Evolutionary conservation across 2,888 invertebrate genomes (phyloP).

Genomic region (Sesia bembeciformis): DNA sequence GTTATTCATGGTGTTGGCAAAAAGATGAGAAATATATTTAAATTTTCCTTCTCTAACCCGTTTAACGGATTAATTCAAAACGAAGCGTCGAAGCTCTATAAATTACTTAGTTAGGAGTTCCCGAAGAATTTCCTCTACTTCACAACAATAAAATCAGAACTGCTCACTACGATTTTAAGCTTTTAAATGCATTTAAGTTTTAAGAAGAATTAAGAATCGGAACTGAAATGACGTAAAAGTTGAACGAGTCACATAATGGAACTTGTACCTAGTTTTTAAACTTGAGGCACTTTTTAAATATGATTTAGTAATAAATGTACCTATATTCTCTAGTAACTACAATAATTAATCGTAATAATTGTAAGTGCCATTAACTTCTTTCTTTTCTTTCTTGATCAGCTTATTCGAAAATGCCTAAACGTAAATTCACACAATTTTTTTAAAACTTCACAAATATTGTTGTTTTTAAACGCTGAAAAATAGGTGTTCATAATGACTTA

Average conservation of each 20-base stretch:
- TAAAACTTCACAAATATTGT: no score
- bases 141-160: constrained; percentile 37
- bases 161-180: constrained; percentile 49
- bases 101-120: constrained; percentile 23
- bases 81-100: constrained; percentile 10
- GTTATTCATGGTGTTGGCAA: neutral
- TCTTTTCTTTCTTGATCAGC: no score
- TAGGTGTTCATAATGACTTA: no score
- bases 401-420: no score
- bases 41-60: neutral
- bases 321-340: no score
- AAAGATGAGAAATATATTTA: neutral
- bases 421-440: no score
- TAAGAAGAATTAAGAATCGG: constrained; percentile 50
- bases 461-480: no score
- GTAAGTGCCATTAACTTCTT: no score
- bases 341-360: no score
- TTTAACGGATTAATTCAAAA: neutral
- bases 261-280: neutral
- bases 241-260: constrained; percentile 23
- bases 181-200: constrained; percentile 54
- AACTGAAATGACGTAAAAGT: constrained; percentile 48
- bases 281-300: no score
- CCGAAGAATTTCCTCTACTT: constrained; percentile 24
- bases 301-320: no score